Conservation (phyloP, 2,113 vertebrate species). For the Poeciliopsis occidentalis region DNA sequence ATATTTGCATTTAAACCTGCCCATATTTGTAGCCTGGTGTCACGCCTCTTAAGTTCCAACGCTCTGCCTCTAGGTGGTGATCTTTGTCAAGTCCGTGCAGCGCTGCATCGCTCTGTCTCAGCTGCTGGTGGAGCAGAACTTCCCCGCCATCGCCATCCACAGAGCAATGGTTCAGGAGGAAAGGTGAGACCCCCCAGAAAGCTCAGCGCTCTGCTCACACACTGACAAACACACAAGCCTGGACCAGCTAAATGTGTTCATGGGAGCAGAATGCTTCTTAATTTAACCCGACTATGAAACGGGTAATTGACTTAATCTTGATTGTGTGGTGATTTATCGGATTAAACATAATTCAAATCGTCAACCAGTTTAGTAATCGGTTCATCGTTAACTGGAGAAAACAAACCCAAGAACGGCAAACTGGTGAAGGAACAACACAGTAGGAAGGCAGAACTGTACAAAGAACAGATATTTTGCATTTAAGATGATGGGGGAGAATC, state of each 20-base stretch:
- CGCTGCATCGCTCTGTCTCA: constrained; percentile 89
- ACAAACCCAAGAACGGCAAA: too few relatives aligned
- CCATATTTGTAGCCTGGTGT: neutral
- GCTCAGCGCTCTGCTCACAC: neutral
- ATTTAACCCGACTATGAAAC: constrained; percentile 20
- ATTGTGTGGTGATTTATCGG: too few relatives aligned
- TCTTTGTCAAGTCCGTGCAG: constrained; percentile 91
- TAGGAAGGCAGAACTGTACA: too few relatives aligned
- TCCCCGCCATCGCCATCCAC: constrained; percentile 90
- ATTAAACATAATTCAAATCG: too few relatives aligned
- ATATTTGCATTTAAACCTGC: neutral
- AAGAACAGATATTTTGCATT: too few relatives aligned
- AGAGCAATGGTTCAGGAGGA: constrained; percentile 89
- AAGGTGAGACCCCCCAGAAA: constrained; percentile 73
- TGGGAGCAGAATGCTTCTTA: constrained; percentile 21
- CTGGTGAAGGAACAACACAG: too few relatives aligned
- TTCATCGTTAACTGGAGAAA: too few relatives aligned
- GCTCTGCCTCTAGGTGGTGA: constrained; percentile 84
- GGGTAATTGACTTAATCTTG: too few relatives aligned
- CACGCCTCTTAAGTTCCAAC: neutral
- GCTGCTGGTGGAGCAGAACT: constrained; percentile 90
- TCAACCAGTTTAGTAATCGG: too few relatives aligned
- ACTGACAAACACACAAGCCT: constrained; percentile 15
- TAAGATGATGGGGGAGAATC: too few relatives aligned
- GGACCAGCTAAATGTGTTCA: constrained; percentile 30